phyloP scores from a whole-genome alignment of 1,140 invertebrate genomes.

The Drosophila kepulauana region DNA sequence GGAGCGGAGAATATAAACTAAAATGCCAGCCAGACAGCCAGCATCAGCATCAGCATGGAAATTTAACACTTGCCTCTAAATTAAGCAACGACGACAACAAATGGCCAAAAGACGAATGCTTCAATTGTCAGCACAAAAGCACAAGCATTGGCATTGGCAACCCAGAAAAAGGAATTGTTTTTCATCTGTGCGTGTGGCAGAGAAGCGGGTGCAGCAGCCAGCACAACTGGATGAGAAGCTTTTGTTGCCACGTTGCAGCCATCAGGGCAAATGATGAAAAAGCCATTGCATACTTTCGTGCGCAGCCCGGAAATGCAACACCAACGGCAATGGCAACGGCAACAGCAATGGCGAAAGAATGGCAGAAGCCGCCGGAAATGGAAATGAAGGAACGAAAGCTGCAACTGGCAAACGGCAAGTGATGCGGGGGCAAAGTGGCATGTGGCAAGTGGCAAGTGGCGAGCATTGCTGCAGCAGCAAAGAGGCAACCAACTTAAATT shows the following conservation, averaged over 20 bases:
- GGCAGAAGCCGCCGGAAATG: slow-evolving; percentile 39
- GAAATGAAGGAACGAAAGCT: slow-evolving; percentile 37
- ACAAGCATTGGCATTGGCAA: slow-evolving; percentile 2
- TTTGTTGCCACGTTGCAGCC: slow-evolving; percentile 79
- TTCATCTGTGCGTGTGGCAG: slow-evolving; percentile 52
- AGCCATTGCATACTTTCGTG: slow-evolving; percentile 82
- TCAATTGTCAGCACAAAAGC: slow-evolving; percentile 64
- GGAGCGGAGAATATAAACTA: slow-evolving; percentile 64
- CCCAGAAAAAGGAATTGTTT: slow-evolving; percentile 68
- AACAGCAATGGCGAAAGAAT: slow-evolving; percentile 3
- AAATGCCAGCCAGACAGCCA: slow-evolving; percentile 68
- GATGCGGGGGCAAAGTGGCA: slow-evolving; percentile 13
- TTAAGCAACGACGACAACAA: slow-evolving; percentile 73
- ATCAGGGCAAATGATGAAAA: slow-evolving; percentile 81
- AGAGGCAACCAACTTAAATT: slow-evolving; percentile 72
- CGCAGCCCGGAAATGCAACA: slow-evolving; percentile 72
- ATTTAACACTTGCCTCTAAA: slow-evolving; percentile 79
- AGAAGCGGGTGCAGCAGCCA: not conserved
- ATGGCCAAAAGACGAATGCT: slow-evolving; percentile 64
- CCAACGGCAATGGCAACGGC: slow-evolving; percentile 18
- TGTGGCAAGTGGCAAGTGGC: slow-evolving; percentile 20
- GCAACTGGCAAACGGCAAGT: slow-evolving; percentile 14
- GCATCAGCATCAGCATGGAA: slow-evolving; percentile 66
- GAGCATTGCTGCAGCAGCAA: slow-evolving; percentile 17
- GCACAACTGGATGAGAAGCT: slow-evolving; percentile 42